Conservation (phyloP, 2,113 vertebrate species). For the Corapipo altera region DNA sequence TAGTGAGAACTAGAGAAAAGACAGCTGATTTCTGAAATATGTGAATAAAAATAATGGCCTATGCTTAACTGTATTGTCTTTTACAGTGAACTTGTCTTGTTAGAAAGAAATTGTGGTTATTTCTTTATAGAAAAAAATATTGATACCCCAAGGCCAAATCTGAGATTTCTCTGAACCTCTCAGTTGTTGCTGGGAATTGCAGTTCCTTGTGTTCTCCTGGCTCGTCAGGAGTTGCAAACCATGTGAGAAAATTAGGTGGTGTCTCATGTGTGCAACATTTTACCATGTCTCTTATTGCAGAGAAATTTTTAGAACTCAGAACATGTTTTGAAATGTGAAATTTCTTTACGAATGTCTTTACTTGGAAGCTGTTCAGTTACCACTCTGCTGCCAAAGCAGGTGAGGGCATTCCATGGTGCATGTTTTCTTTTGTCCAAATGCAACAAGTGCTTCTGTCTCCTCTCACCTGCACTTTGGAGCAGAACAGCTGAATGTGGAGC, state of each 20-base stretch:
- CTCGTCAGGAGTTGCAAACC: neutral
- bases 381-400: neutral
- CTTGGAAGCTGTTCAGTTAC: neutral
- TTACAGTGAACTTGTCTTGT: neutral
- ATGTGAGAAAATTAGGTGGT: neutral
- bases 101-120: neutral
- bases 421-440: neutral
- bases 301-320: neutral
- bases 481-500: neutral
- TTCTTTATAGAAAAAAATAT: neutral
- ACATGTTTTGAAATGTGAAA: neutral
- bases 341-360: neutral
- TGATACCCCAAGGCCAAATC: neutral
- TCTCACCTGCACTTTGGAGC: neutral
- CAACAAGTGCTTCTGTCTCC: neutral
- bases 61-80: neutral
- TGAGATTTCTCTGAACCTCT: neutral
- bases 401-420: neutral
- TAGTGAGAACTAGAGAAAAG: neutral
- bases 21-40: neutral
- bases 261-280: neutral
- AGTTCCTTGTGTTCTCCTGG: neutral
- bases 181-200: neutral
- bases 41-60: neutral
- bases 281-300: neutral